These are phyloP conservation scores for Eledone cirrhosa DNA, from an alignment of 2,888 invertebrate species.

Conservation along the genomic window DNA sequence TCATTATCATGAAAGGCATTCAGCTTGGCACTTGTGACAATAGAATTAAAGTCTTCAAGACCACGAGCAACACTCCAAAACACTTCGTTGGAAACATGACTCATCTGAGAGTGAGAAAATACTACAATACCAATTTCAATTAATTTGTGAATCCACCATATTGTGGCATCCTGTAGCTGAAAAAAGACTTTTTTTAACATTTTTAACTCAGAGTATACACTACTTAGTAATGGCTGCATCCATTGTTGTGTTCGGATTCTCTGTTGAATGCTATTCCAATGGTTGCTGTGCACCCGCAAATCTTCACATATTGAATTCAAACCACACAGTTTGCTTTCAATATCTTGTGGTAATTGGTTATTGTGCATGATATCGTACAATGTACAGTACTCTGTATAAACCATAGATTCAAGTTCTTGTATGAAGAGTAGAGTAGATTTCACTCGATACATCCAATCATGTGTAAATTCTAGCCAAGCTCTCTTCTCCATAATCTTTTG, in stretches of 20 bases:
- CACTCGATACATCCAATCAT: conserved; percentile 57
- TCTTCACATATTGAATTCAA: conserved; percentile 64
- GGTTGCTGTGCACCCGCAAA: conserved; percentile 60
- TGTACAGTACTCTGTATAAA: conserved; percentile 55
- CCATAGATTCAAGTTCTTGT: conserved; percentile 54
- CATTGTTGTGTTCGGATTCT: conserved; percentile 57
- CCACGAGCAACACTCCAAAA: conserved; percentile 65
- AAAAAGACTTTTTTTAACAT: conserved; percentile 48
- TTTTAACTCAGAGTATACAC: conserved; percentile 55
- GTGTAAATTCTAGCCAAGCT: conserved; percentile 56
- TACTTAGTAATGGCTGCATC: conserved; percentile 55
- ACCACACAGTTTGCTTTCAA: conserved; percentile 57
- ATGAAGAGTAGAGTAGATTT: conserved; percentile 53
- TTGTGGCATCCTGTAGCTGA: conserved; percentile 53
- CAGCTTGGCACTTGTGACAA: conserved; percentile 45
- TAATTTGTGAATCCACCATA: conserved; percentile 61
- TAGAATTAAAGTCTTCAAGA: conserved; percentile 64
- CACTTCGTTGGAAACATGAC: conserved; percentile 57
- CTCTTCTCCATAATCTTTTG: conserved; percentile 54
- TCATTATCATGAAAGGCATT: neutral
- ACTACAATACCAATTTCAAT: conserved; percentile 63
- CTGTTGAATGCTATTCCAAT: conserved; percentile 64
- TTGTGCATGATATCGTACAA: conserved; percentile 55
- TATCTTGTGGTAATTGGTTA: conserved; percentile 37
- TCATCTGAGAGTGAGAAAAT: conserved; percentile 62